phyloP scores from a whole-genome alignment of 2,888 invertebrate species.

The Mongoloraphidia duomilia region DNA sequence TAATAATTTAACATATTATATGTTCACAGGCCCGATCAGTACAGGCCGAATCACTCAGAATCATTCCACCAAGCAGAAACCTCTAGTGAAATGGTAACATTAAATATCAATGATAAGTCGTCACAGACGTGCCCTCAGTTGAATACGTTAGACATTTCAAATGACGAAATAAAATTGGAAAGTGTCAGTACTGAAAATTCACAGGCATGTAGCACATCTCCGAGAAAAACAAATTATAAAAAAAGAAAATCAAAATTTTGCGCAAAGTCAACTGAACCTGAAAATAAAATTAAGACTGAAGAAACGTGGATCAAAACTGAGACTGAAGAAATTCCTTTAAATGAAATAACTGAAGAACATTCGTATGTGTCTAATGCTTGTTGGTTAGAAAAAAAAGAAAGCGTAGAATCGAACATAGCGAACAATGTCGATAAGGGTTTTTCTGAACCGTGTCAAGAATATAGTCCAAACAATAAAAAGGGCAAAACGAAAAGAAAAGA shows the following conservation, averaged over 20 bases:
- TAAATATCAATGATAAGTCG: too few species aligned
- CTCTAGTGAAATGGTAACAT: too few species aligned
- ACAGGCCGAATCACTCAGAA: conserved; percentile 20
- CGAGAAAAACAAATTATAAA: too few species aligned
- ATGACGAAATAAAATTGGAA: too few species aligned
- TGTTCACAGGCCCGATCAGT: conserved; percentile 18
- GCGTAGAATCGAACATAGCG: background rate
- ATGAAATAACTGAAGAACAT: background rate
- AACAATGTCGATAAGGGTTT: background rate
- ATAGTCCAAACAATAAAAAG: background rate
- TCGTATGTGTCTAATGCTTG: background rate
- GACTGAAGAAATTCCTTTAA: background rate
- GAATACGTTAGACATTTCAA: too few species aligned
- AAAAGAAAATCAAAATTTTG: too few species aligned
- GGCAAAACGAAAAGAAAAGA: background rate
- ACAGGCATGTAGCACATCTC: too few species aligned
- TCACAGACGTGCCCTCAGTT: too few species aligned
- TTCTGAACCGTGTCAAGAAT: background rate
- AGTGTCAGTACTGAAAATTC: too few species aligned
- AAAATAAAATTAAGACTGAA: background rate
- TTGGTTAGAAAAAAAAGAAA: background rate
- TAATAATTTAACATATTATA: conserved; percentile 7
- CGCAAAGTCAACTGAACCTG: too few species aligned
- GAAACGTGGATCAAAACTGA: background rate
- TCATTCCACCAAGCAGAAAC: conserved; percentile 19